Conservation (phyloP, 2,888 invertebrate species). For the Cerastoderma edule region DNA sequence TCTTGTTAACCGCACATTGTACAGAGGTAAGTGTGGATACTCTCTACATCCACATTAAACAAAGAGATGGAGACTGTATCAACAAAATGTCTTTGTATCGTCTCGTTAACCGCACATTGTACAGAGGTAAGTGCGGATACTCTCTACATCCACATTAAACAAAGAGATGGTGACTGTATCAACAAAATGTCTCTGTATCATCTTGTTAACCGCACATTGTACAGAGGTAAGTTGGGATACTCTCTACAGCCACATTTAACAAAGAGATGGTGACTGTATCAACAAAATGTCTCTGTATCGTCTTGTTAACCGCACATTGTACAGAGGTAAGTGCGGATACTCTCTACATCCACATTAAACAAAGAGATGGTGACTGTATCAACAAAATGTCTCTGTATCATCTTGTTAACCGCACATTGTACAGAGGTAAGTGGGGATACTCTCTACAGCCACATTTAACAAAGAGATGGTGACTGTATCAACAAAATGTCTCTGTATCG, state of each 20-base stretch:
- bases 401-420: not conserved
- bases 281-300: not conserved
- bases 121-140: too few relatives aligned
- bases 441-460: constrained; percentile 18
- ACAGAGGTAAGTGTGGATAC: too few relatives aligned
- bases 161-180: not conserved
- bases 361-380: not conserved
- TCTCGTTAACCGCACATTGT: not conserved
- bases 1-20: not conserved
- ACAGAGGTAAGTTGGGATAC: too few relatives aligned
- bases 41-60: constrained; percentile 19
- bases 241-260: constrained; percentile 18
- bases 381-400: not conserved
- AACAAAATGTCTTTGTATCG: not conserved
- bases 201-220: not conserved
- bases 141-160: constrained; percentile 19
- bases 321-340: too few relatives aligned
- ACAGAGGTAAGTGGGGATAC: too few relatives aligned
- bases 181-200: not conserved
- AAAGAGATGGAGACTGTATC: not conserved
- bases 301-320: not conserved
- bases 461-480: not conserved
- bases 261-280: not conserved
- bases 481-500: not conserved
- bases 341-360: constrained; percentile 19